Base-by-base conservation (phyloP, 2,113 vertebrate genomes). In the Toxotes jaculatrix region DNA sequence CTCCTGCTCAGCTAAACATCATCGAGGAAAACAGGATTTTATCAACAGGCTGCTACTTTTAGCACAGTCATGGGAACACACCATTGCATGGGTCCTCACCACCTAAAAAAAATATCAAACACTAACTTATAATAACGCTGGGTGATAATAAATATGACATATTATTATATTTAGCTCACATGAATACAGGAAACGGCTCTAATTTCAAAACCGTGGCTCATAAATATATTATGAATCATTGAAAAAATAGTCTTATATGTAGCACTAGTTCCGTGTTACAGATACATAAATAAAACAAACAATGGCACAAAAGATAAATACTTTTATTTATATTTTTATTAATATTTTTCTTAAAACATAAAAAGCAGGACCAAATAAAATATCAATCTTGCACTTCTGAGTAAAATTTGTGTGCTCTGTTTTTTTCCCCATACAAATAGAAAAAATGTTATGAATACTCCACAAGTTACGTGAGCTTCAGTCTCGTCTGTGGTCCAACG, bases 1-100 rank as follows among this genome's bases (percentile, higher is more conserved):
- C 63, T 61, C 8, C 11, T 7, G 6, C 8, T 79, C 40, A 17
- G 49, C n/a, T 1, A 53, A 62, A 55, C 1, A 23, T 61, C 56
- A 38, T 74, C 69, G 31, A 56, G 70, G 66, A 65, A 87, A 79
- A 53, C 3, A 36, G 38, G 64, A 64, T 51, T 79, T 60, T 66
- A 65, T 88, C 87, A 74, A 83, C 66, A 64, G 63, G n/a, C 47
- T 87, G 89, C 86, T 87, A 87, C 82, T 87, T 90, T 88, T 78
- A 89, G 73, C 85, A 66, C 62, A 19, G 45, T 34, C 79, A 57
- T 86, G 79, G 85, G 79, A 92, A 85, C 86, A 27, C 23, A 4
- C 16, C 49, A 64, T 23, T 0, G 13, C n/a, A 77, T 8, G 14
- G 16, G 45, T 55, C 59, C 47, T 66, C n/a, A 36, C 47, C 76